Evolutionary conservation across 2,797 vertebrate species (phyloP).

Genomic region (Ptychobarbus kaznakovi): DNA sequence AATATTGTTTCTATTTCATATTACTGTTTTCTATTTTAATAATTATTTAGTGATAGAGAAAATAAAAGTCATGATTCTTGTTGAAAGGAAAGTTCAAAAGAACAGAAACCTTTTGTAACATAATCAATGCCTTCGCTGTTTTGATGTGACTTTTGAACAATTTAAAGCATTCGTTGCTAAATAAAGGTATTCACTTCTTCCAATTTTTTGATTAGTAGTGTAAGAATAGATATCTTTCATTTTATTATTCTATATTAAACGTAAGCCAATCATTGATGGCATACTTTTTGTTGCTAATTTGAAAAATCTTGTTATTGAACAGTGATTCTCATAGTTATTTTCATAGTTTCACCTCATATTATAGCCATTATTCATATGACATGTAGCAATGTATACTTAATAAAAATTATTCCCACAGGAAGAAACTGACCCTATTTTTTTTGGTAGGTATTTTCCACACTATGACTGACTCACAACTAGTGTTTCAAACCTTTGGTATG

Average conservation of each 20-base stretch:
- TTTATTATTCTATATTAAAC: background rate
- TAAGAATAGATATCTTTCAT: background rate
- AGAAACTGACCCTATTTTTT: background rate
- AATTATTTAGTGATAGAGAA: background rate
- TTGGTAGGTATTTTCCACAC: background rate
- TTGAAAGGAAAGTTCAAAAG: background rate
- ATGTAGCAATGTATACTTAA: slow-evolving; percentile 16
- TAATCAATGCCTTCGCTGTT: background rate
- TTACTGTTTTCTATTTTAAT: background rate
- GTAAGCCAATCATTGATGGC: background rate
- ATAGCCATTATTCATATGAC: background rate
- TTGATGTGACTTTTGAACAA: background rate
- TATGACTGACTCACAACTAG: background rate
- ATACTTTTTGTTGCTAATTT: background rate
- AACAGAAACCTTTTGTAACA: background rate
- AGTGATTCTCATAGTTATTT: background rate
- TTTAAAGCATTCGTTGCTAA: background rate
- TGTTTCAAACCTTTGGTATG: background rate
- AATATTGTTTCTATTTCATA: background rate
- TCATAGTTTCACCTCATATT: background rate
- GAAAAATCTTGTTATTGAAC: background rate
- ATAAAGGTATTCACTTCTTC: background rate
- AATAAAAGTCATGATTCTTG: background rate
- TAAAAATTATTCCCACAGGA: background rate
- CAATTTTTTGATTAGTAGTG: background rate